Evolutionary conservation across 2,113 vertebrate species (phyloP), one percentile per base, ranked within the genome.

Genomic region (Scomber japonicus): DNA sequence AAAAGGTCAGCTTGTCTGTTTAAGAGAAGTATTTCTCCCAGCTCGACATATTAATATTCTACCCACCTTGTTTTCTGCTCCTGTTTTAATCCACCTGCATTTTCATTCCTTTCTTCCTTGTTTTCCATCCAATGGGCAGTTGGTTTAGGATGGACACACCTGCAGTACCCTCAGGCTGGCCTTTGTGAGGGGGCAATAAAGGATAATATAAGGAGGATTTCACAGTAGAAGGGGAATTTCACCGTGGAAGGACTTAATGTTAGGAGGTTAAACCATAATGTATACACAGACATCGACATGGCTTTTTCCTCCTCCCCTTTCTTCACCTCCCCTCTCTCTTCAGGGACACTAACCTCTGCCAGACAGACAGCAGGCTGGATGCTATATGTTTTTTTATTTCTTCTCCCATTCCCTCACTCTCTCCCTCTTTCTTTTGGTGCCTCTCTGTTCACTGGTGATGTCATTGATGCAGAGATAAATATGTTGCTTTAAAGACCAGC

Each of bases 401-500:
- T 80, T 55, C 27, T 62, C 62, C 40, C 49, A 10, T 81, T 78
- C 30, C 46, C 49, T 67, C n/a, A 0, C 71, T 70, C 62, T 79
- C 60, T 53, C 61, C 17, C 62, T 65, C 61, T n/a, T 31, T 78
- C 71, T 66, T 54, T 54, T 48, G 21, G 14, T 64, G n/a, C 45
- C 46, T 62, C 54, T 90, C 79, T 46, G 63, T 86, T 78, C 67
- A n/a, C 63, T 53, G 78, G 78, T 91, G 88, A 91, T 91, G 90
- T 92, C 89, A 87, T 53, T 82, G 90, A 93, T 92, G 90, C 90
- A 93, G 91, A 90, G 88, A 92, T 92, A 91, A 93, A 90, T 88
- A 89, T 88, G 81, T 91, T 88, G 81, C 87, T 90, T 88, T 92
- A 86, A 91, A 90, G 90, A 84, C 71, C 45, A 54, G 75, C 82